Percentiles rank a stretch among this genome's conserved stretches.
phyloP scores from a whole-genome alignment of 2,888 invertebrate species.

The Polymixis flavicincta region DNA sequence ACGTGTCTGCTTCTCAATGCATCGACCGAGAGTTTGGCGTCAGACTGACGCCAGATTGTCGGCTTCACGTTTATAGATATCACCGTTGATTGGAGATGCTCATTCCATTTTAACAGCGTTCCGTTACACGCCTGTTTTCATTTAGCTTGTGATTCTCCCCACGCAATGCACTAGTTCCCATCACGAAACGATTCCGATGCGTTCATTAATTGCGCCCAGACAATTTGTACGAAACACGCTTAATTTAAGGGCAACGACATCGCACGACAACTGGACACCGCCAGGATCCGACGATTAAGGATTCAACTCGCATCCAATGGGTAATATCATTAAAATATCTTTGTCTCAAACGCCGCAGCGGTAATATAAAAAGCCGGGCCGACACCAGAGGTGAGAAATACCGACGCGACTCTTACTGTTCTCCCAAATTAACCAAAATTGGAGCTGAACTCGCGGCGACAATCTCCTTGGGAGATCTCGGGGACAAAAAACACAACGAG shows the following conservation, averaged over 20 bases:
- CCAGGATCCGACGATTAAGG: slow-evolving; percentile 85
- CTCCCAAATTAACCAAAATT: slow-evolving; percentile 81
- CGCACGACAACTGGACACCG: slow-evolving; percentile 78
- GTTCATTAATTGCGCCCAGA: slow-evolving; percentile 86
- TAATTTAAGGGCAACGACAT: slow-evolving; percentile 89
- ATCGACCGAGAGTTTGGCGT: slow-evolving; percentile 74
- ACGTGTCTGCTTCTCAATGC: slow-evolving; percentile 70
- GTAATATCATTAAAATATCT: slow-evolving; percentile 91
- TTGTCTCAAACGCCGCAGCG: slow-evolving; percentile 87
- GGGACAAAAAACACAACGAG: slow-evolving; percentile 63
- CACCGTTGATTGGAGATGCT: slow-evolving; percentile 85
- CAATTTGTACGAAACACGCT: slow-evolving; percentile 87
- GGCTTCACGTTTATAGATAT: slow-evolving; percentile 76
- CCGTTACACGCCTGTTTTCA: slow-evolving; percentile 85
- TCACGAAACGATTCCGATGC: slow-evolving; percentile 81
- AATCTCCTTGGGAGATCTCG: slow-evolving; percentile 73
- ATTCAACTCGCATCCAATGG: slow-evolving; percentile 88
- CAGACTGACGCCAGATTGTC: slow-evolving; percentile 73
- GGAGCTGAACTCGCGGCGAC: slow-evolving; percentile 73
- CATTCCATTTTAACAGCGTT: slow-evolving; percentile 76
- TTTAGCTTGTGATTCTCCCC: slow-evolving; percentile 89
- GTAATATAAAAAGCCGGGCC: slow-evolving; percentile 84
- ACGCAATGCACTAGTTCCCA: slow-evolving; percentile 88
- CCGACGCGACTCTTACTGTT: slow-evolving; percentile 79
- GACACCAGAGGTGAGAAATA: slow-evolving; percentile 89